Conservation (phyloP, 1,140 invertebrate genomes). For the Lethrus apterus region DNA sequence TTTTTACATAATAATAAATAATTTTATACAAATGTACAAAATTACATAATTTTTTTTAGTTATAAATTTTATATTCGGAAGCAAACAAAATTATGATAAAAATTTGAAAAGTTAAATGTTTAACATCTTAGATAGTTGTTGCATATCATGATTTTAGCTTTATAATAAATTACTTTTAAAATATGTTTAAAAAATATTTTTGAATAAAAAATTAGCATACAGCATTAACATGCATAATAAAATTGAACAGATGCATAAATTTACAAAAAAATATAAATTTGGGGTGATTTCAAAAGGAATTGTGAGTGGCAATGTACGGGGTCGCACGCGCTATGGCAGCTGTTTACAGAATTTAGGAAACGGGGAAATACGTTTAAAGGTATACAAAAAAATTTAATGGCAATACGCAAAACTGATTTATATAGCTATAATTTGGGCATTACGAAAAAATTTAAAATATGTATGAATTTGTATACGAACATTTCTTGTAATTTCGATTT, state of each 20-base stretch:
- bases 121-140: too few relatives aligned
- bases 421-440: not conserved
- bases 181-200: too few relatives aligned
- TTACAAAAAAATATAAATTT: conserved; percentile 26
- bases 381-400: conserved; percentile 25
- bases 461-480: not conserved
- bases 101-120: too few relatives aligned
- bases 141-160: too few relatives aligned
- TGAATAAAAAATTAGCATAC: conserved; percentile 10
- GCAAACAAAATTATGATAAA: too few relatives aligned
- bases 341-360: conserved; percentile 36
- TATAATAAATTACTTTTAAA: too few relatives aligned
- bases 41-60: too few relatives aligned
- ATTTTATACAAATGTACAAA: too few relatives aligned
- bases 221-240: conserved; percentile 4
- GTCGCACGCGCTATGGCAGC: conserved; percentile 25
- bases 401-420: not conserved
- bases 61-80: too few relatives aligned
- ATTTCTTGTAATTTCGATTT: not conserved
- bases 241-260: conserved; percentile 33
- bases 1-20: too few relatives aligned
- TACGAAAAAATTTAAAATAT: conserved; percentile 4
- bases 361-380: conserved; percentile 18
- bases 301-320: conserved; percentile 12
- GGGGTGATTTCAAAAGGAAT: conserved; percentile 13